These are phyloP conservation scores for Monochamus saltuarius DNA, from an alignment of 1,140 invertebrate species.

Conservation along the genomic window DNA sequence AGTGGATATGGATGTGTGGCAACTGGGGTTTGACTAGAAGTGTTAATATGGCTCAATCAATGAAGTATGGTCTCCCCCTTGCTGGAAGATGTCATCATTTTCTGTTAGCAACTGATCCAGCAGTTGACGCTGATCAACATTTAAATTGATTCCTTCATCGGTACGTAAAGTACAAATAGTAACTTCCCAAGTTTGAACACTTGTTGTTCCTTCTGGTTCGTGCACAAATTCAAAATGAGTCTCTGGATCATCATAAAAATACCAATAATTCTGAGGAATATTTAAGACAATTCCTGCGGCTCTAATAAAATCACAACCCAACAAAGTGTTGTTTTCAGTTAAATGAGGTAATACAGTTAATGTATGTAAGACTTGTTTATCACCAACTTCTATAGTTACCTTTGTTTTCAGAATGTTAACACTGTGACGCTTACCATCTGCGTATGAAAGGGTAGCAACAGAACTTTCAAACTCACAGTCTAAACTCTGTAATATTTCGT, in stretches of 20 bases:
- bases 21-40: conserved; percentile 40
- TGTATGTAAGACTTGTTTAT: not conserved
- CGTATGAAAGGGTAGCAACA: not conserved
- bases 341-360: not conserved
- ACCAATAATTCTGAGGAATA: conserved; percentile 2
- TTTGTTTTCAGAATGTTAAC: not conserved
- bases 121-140: not conserved
- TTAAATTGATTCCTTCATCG: not conserved
- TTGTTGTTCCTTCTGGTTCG: too few species aligned
- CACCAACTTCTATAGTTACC: not conserved
- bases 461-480: not conserved
- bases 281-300: conserved; percentile 9
- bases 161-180: too few species aligned
- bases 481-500: not conserved
- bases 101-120: not conserved
- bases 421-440: not conserved
- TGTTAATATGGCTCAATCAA: conserved; percentile 35
- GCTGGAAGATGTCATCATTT: not conserved
- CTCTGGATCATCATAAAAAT: conserved; percentile 8
- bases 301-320: conserved; percentile 8
- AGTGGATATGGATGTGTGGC: conserved; percentile 28
- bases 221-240: too few species aligned
- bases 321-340: conserved; percentile 7
- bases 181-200: too few species aligned
- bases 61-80: conserved; percentile 28